A percentile compares a stretch with the other conserved stretches of the same genome.
phyloP scores from a whole-genome alignment of 2,113 vertebrate genomes.

The Ia io region DNA sequence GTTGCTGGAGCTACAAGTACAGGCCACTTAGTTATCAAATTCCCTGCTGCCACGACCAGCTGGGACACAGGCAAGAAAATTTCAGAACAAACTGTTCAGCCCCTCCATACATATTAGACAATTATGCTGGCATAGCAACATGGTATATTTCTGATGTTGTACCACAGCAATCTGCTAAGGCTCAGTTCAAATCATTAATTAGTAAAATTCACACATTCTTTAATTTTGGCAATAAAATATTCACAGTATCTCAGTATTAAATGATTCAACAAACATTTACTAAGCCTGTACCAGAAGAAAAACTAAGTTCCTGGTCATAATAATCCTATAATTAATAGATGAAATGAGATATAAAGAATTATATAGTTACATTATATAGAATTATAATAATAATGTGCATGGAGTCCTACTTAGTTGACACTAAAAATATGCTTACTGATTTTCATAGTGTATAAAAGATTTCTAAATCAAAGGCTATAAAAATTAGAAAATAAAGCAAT shows the following conservation, averaged over 20 bases:
- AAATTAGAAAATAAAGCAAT: conserved; percentile 8
- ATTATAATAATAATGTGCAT: background rate
- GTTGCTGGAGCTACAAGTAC: background rate
- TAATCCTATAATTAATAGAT: conserved; percentile 11
- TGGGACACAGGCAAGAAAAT: conserved; percentile 35
- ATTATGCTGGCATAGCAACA: conserved; percentile 28
- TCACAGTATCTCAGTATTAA: conserved; percentile 44
- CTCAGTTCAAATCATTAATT: conserved; percentile 42
- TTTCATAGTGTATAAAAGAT: background rate
- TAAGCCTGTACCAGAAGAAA: background rate
- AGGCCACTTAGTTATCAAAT: conserved; percentile 9
- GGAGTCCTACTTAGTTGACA: background rate
- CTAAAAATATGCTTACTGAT: background rate
- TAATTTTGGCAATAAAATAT: conserved; percentile 63
- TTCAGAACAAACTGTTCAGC: conserved; percentile 61
- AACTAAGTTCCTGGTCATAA: background rate
- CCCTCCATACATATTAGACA: background rate
- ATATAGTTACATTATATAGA: background rate
- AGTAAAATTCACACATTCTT: conserved; percentile 49
- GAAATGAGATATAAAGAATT: background rate
- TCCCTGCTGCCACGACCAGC: conserved; percentile 41
- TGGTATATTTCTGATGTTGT: background rate
- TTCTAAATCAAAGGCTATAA: conserved; percentile 22
- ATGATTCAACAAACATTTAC: conserved; percentile 37
- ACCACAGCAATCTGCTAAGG: conserved; percentile 3